Percentiles rank a stretch among this genome's conserved stretches.
Evolutionary conservation across 2,113 vertebrate species (phyloP).

Genomic region (Lagenorhynchus albirostris): DNA sequence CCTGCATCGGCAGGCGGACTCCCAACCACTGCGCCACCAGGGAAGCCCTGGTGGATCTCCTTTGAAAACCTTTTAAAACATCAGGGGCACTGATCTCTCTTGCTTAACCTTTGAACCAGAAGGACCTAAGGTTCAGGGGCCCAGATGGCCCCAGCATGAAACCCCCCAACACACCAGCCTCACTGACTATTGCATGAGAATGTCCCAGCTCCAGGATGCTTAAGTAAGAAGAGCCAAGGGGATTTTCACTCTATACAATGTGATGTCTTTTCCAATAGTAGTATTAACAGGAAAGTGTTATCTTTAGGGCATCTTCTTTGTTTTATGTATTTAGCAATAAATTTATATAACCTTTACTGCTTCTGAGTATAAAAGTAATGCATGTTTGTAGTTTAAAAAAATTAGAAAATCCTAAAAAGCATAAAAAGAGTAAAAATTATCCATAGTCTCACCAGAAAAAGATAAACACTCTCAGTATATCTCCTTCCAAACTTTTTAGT

Average conservation of each 20-base stretch:
- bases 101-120: background rate
- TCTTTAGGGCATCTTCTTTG: constrained; percentile 14
- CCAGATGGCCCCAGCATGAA: background rate
- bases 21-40: too few relatives aligned
- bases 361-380: background rate
- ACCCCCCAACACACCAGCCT: background rate
- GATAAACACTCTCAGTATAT: background rate
- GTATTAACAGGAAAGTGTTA: background rate
- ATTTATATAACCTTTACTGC: constrained; percentile 14
- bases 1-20: too few relatives aligned
- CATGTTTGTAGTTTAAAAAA: background rate
- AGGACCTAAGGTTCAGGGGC: background rate
- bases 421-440: constrained; percentile 1
- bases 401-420: background rate
- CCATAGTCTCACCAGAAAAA: background rate
- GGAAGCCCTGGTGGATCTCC: background rate
- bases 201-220: background rate
- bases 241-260: background rate
- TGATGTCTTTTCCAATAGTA: constrained; percentile 34
- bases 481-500: background rate
- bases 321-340: constrained; percentile 35
- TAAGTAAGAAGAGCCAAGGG: background rate
- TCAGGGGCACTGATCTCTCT: fast-evolving
- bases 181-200: background rate
- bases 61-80: background rate